These are phyloP conservation scores for Nomada lathburiana DNA, from an alignment of 2,888 invertebrate species.

Conservation along the genomic window DNA sequence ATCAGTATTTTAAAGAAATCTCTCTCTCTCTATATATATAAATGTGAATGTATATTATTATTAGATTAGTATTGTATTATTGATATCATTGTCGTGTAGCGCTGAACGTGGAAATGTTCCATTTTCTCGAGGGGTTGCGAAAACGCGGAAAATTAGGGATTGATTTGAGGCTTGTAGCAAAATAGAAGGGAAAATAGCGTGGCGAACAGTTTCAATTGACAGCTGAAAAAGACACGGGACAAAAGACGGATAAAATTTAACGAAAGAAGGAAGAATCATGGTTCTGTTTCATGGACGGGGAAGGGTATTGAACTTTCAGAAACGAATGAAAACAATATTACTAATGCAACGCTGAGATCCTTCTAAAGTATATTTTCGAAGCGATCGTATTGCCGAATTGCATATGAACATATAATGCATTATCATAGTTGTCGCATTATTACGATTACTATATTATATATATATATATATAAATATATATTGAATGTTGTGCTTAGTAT, in stretches of 20 bases:
- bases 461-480: conserved; percentile 58
- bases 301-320: conserved; percentile 17
- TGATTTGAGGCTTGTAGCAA: neutral
- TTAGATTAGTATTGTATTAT: conserved; percentile 70
- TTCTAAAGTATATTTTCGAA: conserved; percentile 34
- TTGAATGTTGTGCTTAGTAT: conserved; percentile 83
- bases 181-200: conserved; percentile 18
- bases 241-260: conserved; percentile 8
- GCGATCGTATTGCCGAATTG: conserved; percentile 42
- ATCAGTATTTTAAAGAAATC: conserved; percentile 74
- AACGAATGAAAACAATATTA: neutral
- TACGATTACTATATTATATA: conserved; percentile 58
- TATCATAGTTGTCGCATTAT: conserved; percentile 76
- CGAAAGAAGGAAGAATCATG: too few species aligned
- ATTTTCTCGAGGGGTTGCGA: neutral
- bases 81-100: conserved; percentile 56
- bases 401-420: conserved; percentile 60
- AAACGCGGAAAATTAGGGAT: neutral
- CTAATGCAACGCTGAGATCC: conserved; percentile 17
- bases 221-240: conserved; percentile 49
- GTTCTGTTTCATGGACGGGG: neutral
- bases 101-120: conserved; percentile 5
- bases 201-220: conserved; percentile 50
- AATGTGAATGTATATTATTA: conserved; percentile 70
- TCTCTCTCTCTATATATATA: conserved; percentile 60